Percentiles rank a stretch among this genome's conserved stretches.
Conservation (phyloP, 2,113 vertebrate genomes). For the Suncus etruscus region DNA sequence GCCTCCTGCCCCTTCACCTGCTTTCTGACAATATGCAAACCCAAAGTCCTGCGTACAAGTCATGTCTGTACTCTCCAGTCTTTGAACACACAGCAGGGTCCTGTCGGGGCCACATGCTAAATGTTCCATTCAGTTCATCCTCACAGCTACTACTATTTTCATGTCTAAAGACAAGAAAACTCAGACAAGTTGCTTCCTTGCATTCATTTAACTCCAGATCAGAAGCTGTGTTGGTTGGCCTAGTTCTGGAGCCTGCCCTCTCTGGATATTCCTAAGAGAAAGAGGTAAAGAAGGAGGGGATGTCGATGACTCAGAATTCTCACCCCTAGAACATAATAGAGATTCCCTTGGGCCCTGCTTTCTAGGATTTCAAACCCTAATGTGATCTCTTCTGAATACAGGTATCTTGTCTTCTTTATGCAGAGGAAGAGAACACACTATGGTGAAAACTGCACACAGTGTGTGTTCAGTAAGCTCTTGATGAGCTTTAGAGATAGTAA, state of each 20-base stretch:
- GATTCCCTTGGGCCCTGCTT: neutral
- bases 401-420: neutral
- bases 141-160: conserved; percentile 24
- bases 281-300: neutral
- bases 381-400: neutral
- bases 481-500: neutral
- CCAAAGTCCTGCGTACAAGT: neutral
- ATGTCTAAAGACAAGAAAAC: conserved; percentile 28
- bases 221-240: too few species aligned
- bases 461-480: neutral
- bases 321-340: neutral
- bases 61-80: neutral
- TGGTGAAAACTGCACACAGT: neutral
- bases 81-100: neutral
- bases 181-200: neutral
- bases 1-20: neutral
- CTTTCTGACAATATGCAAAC: neutral
- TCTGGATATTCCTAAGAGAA: neutral
- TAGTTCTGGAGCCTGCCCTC: neutral
- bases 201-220: neutral
- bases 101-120: neutral
- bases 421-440: neutral
- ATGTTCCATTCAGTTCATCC: neutral
- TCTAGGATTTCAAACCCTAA: neutral
- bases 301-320: neutral